Percentiles rank a stretch among this genome's conserved stretches.
Evolutionary conservation across 64 coral and sea anemone species (phyloP).

Genomic region (Acropora yongei): DNA sequence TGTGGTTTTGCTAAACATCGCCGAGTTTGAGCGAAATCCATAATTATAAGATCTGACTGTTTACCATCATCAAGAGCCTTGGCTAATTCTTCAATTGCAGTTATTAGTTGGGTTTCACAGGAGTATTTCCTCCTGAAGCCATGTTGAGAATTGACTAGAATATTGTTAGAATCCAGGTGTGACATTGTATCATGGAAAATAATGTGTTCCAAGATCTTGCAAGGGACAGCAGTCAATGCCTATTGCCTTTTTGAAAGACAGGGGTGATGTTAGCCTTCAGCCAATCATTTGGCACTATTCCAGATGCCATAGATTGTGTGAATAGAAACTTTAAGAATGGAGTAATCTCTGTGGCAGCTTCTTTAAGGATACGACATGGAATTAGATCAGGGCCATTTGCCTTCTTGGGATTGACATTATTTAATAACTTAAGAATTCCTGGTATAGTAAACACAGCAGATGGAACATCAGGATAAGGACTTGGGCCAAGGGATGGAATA

Average conservation of each 20-base stretch:
- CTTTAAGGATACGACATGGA: conserved; percentile 32
- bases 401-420: conserved; percentile 36
- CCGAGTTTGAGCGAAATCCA: no score
- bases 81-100: conserved; percentile 30
- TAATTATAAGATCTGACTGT: no score
- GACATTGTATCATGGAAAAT: conserved; percentile 27
- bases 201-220: conserved; percentile 46
- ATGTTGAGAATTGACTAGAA: conserved; percentile 38
- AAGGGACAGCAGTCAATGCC: not conserved
- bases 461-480: conserved; percentile 5
- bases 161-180: conserved; percentile 37
- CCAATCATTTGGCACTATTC: conserved; percentile 46
- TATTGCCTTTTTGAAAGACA: conserved; percentile 45
- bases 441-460: not conserved
- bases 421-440: conserved; percentile 49
- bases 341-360: conserved; percentile 28
- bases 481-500: not conserved
- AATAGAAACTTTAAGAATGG: conserved; percentile 26
- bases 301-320: conserved; percentile 14
- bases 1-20: no score
- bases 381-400: conserved; percentile 48
- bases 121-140: conserved; percentile 15
- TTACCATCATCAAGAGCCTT: not conserved
- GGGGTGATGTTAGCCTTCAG: conserved; percentile 45
- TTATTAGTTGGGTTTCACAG: conserved; percentile 44